phyloP scores from a whole-genome alignment of 1,140 invertebrate species.

The Drosophila paulistorum region DNA sequence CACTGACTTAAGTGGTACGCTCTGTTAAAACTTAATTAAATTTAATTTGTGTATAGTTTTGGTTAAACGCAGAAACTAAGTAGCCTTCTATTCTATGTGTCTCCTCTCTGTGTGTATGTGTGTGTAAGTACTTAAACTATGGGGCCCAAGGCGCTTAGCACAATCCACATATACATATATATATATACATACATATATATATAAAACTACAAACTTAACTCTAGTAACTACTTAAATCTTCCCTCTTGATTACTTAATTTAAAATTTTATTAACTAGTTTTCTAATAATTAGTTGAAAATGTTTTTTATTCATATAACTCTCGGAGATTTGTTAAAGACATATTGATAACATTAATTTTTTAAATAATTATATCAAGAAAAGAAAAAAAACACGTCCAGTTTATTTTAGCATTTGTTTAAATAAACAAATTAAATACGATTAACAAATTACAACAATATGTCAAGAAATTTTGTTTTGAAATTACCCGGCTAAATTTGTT shows the following conservation, averaged over 20 bases:
- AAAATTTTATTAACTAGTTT: background rate
- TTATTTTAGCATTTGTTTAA: constrained; percentile 58
- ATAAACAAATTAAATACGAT: constrained; percentile 40
- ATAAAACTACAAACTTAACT: no score
- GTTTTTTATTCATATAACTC: constrained; percentile 28
- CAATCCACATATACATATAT: constrained; percentile 35
- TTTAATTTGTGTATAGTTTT: constrained; percentile 13
- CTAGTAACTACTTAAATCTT: constrained; percentile 30
- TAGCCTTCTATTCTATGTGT: constrained; percentile 61
- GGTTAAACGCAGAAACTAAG: constrained; percentile 47
- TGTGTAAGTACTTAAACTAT: constrained; percentile 64
- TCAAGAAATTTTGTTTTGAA: background rate
- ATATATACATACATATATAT: background rate
- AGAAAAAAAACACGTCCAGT: constrained; percentile 60
- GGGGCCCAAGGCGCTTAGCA: constrained; percentile 67
- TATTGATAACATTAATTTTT: constrained; percentile 49
- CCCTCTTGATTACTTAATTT: constrained; percentile 52
- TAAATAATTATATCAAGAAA: constrained; percentile 33
- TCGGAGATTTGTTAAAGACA: constrained; percentile 62
- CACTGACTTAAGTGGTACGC: background rate
- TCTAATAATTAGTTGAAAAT: constrained; percentile 49
- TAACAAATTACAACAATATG: constrained; percentile 40
- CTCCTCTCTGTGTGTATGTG: background rate
- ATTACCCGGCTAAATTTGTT: background rate
- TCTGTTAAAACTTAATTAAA: constrained; percentile 18